phyloP scores from a whole-genome alignment of 2,797 vertebrate genomes.

The Mormyrops attenuatus region DNA sequence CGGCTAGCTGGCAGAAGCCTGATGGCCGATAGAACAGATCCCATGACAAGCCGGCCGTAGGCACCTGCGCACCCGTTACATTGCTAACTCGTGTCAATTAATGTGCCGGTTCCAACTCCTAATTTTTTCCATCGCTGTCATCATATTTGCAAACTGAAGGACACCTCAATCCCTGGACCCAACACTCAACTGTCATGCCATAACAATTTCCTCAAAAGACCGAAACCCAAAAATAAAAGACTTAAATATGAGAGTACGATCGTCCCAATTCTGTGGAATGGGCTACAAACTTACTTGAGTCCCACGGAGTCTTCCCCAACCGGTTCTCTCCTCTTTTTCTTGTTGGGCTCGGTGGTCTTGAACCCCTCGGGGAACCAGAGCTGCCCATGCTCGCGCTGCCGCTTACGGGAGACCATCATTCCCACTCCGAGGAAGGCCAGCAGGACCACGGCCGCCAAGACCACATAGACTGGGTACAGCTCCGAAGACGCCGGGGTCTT shows the following conservation, averaged over 20 bases:
- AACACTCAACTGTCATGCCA: not conserved
- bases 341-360: slow-evolving; percentile 89
- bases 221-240: not conserved
- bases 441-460: slow-evolving; percentile 63
- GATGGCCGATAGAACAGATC: not conserved
- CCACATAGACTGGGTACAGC: slow-evolving; percentile 77
- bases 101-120: not conserved
- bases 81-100: not conserved
- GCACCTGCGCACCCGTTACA: not conserved
- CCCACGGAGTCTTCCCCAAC: slow-evolving; percentile 95
- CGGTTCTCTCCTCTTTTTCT: slow-evolving; percentile 94
- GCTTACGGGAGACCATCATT: slow-evolving; percentile 85
- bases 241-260: not conserved
- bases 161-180: not conserved
- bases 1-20: not conserved
- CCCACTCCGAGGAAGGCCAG: slow-evolving; percentile 75
- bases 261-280: no score
- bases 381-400: slow-evolving; percentile 91
- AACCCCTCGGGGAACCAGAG: slow-evolving; percentile 98
- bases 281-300: slow-evolving; percentile 77
- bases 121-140: not conserved
- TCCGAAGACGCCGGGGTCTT: slow-evolving; percentile 45
- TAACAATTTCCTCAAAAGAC: not conserved
- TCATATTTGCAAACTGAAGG: not conserved
- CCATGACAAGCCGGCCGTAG: not conserved